Evolutionary conservation across 2,113 vertebrate species (phyloP).

Genomic region (Calidris pugnax): DNA sequence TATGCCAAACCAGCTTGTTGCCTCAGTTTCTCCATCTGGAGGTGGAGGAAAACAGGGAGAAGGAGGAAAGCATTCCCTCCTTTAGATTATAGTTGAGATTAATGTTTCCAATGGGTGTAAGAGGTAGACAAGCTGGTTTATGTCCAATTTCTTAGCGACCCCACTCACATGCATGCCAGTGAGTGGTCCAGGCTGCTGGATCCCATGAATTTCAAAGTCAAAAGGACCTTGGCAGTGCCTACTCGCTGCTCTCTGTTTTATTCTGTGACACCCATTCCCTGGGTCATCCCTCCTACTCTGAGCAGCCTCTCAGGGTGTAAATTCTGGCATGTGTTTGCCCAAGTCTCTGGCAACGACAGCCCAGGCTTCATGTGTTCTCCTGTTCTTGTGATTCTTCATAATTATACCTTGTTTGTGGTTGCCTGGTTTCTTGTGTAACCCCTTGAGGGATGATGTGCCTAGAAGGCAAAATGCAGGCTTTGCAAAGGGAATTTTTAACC

Average conservation of each 20-base stretch:
- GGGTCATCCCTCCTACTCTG: background rate
- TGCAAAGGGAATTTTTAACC: background rate
- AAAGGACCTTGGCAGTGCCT: background rate
- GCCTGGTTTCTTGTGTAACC: background rate
- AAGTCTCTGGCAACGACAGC: background rate
- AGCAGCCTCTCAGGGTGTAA: background rate
- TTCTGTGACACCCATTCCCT: background rate
- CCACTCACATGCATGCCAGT: background rate
- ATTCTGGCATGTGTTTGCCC: background rate
- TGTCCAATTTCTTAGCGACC: background rate
- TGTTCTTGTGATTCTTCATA: background rate
- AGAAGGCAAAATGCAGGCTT: background rate
- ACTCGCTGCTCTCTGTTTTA: background rate
- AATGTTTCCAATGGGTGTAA: background rate
- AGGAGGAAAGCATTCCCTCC: background rate
- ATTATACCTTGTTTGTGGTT: background rate
- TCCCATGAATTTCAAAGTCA: background rate
- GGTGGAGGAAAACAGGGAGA: background rate
- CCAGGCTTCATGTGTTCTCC: background rate
- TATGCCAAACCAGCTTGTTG: background rate
- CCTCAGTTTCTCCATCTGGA: background rate
- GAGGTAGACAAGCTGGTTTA: background rate
- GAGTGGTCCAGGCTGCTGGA: background rate
- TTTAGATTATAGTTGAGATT: background rate
- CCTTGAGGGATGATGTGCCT: background rate